Conservation (phyloP, 1,140 invertebrate species). For the Whitmania pigra region DNA sequence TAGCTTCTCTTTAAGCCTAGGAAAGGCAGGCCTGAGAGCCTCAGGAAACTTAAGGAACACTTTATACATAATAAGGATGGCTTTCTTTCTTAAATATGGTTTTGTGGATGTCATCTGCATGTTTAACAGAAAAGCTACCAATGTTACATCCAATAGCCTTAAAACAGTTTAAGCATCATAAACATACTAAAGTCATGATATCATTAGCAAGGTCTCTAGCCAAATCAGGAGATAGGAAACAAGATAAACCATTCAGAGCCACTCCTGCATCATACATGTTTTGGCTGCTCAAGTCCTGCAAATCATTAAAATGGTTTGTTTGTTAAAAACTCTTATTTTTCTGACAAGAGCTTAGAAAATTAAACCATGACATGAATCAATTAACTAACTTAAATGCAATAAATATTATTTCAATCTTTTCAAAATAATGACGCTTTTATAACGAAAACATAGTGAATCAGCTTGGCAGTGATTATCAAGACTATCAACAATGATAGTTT, state of each 20-base stretch:
- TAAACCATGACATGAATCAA: constrained; percentile 7
- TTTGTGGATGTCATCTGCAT: constrained; percentile 78
- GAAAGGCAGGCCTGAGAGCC: constrained; percentile 88
- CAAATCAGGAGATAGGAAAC: constrained; percentile 90
- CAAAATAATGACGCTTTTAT: not conserved
- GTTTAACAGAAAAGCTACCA: not conserved
- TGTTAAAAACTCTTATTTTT: constrained; percentile 1
- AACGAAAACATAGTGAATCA: no score
- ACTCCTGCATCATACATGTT: constrained; percentile 96
- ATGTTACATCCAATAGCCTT: not conserved
- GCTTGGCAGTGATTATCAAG: no score
- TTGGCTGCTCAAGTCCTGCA: constrained; percentile 80
- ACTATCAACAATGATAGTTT: no score
- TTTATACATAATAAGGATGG: constrained; percentile 98
- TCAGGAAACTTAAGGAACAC: constrained; percentile 98
- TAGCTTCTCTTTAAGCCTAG: constrained; percentile 93
- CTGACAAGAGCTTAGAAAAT: not conserved
- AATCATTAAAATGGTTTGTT: constrained; percentile 19
- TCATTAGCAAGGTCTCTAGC: constrained; percentile 94
- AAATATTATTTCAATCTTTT: not conserved
- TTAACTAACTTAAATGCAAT: not conserved
- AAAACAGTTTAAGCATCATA: constrained; percentile 3
- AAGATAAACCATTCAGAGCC: constrained; percentile 84
- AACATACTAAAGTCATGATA: constrained; percentile 83
- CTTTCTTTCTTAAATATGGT: constrained; percentile 95